Evolutionary conservation across 2,797 vertebrate genomes (phyloP).

Genomic region (Merluccius polli): DNA sequence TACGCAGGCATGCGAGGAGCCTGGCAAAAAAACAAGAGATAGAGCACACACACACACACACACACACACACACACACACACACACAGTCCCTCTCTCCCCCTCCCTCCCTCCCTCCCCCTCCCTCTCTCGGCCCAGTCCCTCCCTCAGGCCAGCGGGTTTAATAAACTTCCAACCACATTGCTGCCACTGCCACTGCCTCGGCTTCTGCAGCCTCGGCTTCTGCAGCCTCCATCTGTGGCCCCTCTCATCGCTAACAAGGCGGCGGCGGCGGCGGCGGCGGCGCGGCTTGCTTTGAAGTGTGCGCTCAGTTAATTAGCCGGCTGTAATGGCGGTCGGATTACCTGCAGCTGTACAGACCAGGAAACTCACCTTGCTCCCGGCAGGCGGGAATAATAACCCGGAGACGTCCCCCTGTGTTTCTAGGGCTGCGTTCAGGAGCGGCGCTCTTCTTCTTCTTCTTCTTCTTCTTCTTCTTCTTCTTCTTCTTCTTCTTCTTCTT

Average conservation of each 20-base stretch:
- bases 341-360: constrained; percentile 50
- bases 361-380: constrained; percentile 46
- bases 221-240: constrained; percentile 4
- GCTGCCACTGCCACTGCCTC: constrained; percentile 32
- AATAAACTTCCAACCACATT: constrained; percentile 38
- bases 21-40: constrained; percentile 1
- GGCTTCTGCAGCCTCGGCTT: not conserved
- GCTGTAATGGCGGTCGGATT: constrained; percentile 55
- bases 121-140: constrained; percentile 30
- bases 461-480: not conserved
- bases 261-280: constrained; percentile 40
- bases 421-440: not conserved
- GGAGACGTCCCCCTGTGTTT: not conserved
- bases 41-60: not conserved
- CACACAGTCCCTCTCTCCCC: not conserved
- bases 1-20: not conserved
- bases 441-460: not conserved
- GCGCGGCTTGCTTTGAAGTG: constrained; percentile 53
- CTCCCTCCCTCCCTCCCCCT: not conserved
- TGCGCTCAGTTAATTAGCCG: constrained; percentile 62
- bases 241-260: constrained; percentile 51
- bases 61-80: constrained; percentile 16
- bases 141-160: constrained; percentile 42
- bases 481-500: not conserved
- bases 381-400: constrained; percentile 37